Percentiles rank a stretch among this genome's conserved stretches.
Conservation (phyloP, 2,888 invertebrate genomes). For the Trimorus sp. region DNA sequence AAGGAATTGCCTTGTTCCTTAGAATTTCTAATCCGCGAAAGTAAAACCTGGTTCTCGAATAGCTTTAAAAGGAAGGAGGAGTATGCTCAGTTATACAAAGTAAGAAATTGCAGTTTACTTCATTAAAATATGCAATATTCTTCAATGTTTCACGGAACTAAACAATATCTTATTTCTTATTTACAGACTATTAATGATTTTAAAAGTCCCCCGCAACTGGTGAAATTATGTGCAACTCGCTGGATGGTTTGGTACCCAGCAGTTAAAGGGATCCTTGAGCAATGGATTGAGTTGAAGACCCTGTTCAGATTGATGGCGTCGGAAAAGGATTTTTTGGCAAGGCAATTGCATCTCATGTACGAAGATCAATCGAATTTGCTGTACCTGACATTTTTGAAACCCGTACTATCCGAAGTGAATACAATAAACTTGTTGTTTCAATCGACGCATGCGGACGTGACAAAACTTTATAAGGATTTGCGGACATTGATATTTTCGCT, state of each 20-base stretch:
- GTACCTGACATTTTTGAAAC: conserved; percentile 60
- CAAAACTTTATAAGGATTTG: conserved; percentile 58
- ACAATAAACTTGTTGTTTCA: conserved; percentile 59
- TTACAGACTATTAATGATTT: conserved; percentile 54
- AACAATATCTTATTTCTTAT: conserved; percentile 12
- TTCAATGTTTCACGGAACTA: conserved; percentile 3
- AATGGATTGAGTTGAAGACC: conserved; percentile 69
- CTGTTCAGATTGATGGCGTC: conserved; percentile 59
- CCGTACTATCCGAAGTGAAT: conserved; percentile 54
- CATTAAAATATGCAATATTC: conserved; percentile 4
- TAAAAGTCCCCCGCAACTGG: conserved; percentile 57
- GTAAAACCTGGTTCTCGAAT: conserved; percentile 70
- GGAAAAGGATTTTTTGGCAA: conserved; percentile 55
- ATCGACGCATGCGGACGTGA: conserved; percentile 58
- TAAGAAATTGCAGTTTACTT: conserved; percentile 9
- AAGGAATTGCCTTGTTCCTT: conserved; percentile 66
- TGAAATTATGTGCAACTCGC: conserved; percentile 65
- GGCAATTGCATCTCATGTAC: conserved; percentile 44
- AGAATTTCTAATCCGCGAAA: conserved; percentile 71
- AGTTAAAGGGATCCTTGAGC: conserved; percentile 66
- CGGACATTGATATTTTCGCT: conserved; percentile 55
- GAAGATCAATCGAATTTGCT: conserved; percentile 62
- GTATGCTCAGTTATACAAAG: conserved; percentile 43
- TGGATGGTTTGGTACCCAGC: conserved; percentile 70
- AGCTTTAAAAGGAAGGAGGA: conserved; percentile 51